Evolutionary conservation across 2,888 invertebrate species (phyloP).

Genomic region (Clistopyga incitator): DNA sequence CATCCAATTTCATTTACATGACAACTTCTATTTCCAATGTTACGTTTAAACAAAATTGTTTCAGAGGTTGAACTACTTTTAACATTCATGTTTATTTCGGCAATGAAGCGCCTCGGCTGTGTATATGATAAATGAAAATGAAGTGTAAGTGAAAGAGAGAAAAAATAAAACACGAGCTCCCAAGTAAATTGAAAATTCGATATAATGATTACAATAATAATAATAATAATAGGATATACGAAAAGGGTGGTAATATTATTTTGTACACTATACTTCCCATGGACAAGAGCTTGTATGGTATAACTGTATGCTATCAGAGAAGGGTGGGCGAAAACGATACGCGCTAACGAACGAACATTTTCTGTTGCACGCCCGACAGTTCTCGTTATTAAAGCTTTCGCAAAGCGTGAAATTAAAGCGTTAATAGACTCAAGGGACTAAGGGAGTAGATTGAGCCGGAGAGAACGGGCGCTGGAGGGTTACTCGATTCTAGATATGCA

Average conservation of each 20-base stretch:
- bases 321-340: not conserved
- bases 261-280: not conserved
- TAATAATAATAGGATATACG: not conserved
- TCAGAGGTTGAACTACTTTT: too few species aligned
- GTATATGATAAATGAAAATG: too few species aligned
- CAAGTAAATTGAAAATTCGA: not conserved
- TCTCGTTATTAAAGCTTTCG: conserved; percentile 23
- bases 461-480: conserved; percentile 20
- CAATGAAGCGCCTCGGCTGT: too few species aligned
- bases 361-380: not conserved
- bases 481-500: conserved; percentile 1
- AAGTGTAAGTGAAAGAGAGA: too few species aligned
- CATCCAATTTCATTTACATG: too few species aligned
- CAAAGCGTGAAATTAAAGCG: conserved; percentile 39
- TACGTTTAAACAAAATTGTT: too few species aligned
- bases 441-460: conserved; percentile 5
- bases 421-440: conserved; percentile 24
- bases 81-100: too few species aligned
- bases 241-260: not conserved
- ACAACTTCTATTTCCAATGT: too few species aligned
- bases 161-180: too few species aligned
- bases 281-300: not conserved
- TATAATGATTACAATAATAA: not conserved
- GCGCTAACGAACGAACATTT: conserved; percentile 28
- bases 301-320: not conserved